Evolutionary conservation across 1,140 invertebrate species (phyloP).

Genomic region (Drosophila bipectinata): DNA sequence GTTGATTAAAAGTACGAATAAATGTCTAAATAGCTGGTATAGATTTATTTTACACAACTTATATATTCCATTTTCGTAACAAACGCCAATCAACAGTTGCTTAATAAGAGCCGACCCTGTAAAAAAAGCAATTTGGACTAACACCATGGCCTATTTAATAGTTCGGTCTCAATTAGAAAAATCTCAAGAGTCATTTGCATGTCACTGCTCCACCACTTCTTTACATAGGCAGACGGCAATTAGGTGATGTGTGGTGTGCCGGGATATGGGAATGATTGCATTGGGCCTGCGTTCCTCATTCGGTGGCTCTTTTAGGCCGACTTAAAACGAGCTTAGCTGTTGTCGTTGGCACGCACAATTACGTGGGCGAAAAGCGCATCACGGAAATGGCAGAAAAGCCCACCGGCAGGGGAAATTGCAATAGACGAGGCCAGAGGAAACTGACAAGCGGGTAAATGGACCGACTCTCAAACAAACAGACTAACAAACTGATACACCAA

Average conservation of each 20-base stretch:
- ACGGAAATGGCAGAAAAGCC: slow-evolving; percentile 24
- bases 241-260: slow-evolving; percentile 12
- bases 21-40: background rate
- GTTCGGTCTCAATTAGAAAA: background rate
- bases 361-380: slow-evolving; percentile 45
- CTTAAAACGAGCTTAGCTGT: slow-evolving; percentile 26
- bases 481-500: slow-evolving; percentile 7
- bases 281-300: slow-evolving; percentile 6
- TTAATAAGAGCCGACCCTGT: too few relatives aligned
- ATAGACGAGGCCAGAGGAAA: slow-evolving; percentile 8
- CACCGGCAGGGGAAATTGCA: slow-evolving; percentile 37
- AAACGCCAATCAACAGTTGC: background rate
- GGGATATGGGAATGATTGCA: slow-evolving; percentile 15
- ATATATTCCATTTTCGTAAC: background rate
- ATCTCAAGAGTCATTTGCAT: slow-evolving; percentile 2
- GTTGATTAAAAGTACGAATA: slow-evolving; percentile 15
- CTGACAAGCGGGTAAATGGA: slow-evolving; percentile 35
- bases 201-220: background rate
- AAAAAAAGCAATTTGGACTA: too few relatives aligned
- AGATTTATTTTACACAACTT: background rate
- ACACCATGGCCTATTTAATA: too few relatives aligned
- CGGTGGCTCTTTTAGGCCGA: slow-evolving; percentile 30
- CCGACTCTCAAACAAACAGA: slow-evolving; percentile 28
- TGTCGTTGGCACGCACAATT: slow-evolving; percentile 57
- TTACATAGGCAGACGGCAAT: slow-evolving; percentile 19